These are phyloP conservation scores for Calonectris borealis DNA, from an alignment of 2,113 vertebrate species.

Conservation along the genomic window DNA sequence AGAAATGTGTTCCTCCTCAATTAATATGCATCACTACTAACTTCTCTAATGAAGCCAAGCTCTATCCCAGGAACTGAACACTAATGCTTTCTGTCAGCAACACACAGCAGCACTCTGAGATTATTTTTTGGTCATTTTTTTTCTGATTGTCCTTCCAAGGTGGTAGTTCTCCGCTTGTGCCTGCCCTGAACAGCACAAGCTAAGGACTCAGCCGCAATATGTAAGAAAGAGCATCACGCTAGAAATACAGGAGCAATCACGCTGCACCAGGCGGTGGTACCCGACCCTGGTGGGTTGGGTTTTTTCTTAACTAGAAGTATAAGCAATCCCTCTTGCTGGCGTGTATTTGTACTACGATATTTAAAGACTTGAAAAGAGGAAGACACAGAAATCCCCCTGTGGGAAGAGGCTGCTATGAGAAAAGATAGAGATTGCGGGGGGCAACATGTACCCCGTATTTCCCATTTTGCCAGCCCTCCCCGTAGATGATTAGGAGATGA, in stretches of 20 bases:
- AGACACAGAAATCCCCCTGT: fast-evolving
- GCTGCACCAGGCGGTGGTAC: background rate
- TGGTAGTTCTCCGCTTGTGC: background rate
- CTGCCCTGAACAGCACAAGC: background rate
- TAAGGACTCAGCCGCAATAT: background rate
- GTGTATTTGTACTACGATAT: background rate
- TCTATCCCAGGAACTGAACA: background rate
- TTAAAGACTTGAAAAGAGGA: background rate
- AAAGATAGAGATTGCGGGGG: background rate
- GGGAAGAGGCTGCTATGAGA: background rate
- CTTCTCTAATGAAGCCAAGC: background rate
- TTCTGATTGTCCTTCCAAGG: background rate
- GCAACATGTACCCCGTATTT: fast-evolving
- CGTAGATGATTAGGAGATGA: background rate
- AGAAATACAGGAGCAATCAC: background rate
- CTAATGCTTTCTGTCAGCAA: conserved; percentile 13
- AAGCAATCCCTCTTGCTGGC: background rate
- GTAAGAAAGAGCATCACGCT: background rate
- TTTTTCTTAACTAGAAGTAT: background rate
- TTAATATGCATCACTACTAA: conserved; percentile 26
- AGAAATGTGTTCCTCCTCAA: background rate
- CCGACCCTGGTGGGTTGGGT: background rate
- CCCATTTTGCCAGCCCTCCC: background rate
- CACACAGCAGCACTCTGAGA: background rate
- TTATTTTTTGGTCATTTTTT: background rate